Evolutionary conservation across 2,888 invertebrate species (phyloP), one percentile per base, ranked within the genome.

Genomic region (Elysia crispata): DNA sequence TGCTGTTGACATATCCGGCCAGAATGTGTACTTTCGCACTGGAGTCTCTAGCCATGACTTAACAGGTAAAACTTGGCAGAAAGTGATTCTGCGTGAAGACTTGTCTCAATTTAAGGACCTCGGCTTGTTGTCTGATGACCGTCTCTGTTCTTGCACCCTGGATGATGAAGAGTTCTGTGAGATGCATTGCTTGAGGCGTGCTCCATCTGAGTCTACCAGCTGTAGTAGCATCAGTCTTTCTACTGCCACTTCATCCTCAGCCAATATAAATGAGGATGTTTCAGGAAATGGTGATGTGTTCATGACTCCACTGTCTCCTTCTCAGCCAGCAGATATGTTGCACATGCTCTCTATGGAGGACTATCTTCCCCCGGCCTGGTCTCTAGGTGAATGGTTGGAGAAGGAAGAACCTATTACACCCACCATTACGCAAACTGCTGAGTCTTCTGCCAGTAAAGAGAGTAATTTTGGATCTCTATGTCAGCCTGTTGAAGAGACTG

Each of bases 41-140:
- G 89, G 89, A 0, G 85, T 92, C 1, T 88, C 87, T 15, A 72
- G 84, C 1, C 83, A 83, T 70, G 89, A 90, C 50, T 86, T 96
- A 83, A 96, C 96, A 25, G 97, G 97, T 0, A 96, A 97, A 91
- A 95, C 96, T 86, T 97, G 97, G 97, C 94, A 95, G 70, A 79
- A 64, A 23, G 70, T 86, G 3, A 33, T 62, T 1, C 57, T 85
- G 15, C 66, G 81, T 25, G 85, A 84, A 62, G 77, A 82, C 41
- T 49, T 79, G 41, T 41, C 69, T 1, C 5, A 11, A 30, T 49
- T 75, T 23, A 33, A 57, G 15, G 67, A 57, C 30, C 64, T 66
- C 49, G 75, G 79, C 23, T 41, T 67, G 20, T 25, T 67, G 3
- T 73, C 73, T 0, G 75, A 74, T 23, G 79, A 75, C 25, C 57